Percentiles rank a stretch among this genome's conserved stretches.
Evolutionary conservation across 1,140 invertebrate genomes (phyloP).

Genomic region (Dermatophagoides farinae): DNA sequence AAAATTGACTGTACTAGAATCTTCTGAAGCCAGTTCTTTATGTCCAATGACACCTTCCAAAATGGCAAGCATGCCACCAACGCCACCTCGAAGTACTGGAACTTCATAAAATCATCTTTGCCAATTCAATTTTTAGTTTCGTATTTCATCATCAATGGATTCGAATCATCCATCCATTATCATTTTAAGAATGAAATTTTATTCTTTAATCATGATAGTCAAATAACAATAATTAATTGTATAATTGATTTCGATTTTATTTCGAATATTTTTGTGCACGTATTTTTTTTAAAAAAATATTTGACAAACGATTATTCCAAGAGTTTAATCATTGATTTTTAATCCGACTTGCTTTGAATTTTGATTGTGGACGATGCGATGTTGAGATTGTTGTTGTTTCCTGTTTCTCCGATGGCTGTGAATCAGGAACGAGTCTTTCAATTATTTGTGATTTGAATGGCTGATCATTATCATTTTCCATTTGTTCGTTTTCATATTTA

Average conservation of each 20-base stretch:
- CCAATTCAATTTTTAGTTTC: no score
- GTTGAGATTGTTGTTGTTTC: background rate
- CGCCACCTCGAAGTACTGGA: slow-evolving; percentile 1
- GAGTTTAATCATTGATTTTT: background rate
- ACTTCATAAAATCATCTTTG: background rate
- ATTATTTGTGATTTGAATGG: background rate
- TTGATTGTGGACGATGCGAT: background rate
- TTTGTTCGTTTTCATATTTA: slow-evolving; percentile 19
- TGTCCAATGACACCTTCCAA: background rate
- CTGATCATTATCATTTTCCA: slow-evolving; percentile 23
- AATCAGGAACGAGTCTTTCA: background rate
- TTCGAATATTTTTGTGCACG: no score
- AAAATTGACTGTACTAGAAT: background rate
- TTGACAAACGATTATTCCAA: no score
- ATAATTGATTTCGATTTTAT: background rate
- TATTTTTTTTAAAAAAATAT: background rate
- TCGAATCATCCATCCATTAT: no score
- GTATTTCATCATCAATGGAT: no score
- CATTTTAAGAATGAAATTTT: background rate
- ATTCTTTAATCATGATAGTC: background rate
- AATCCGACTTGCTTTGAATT: slow-evolving; percentile 3
- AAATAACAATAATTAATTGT: background rate
- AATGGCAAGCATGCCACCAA: background rate
- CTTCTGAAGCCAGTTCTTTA: background rate
- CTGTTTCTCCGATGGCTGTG: background rate